Evolutionary conservation across 2,113 vertebrate genomes (phyloP), one percentile per base, ranked within the genome.

Genomic region (Chlamydotis undulata): DNA sequence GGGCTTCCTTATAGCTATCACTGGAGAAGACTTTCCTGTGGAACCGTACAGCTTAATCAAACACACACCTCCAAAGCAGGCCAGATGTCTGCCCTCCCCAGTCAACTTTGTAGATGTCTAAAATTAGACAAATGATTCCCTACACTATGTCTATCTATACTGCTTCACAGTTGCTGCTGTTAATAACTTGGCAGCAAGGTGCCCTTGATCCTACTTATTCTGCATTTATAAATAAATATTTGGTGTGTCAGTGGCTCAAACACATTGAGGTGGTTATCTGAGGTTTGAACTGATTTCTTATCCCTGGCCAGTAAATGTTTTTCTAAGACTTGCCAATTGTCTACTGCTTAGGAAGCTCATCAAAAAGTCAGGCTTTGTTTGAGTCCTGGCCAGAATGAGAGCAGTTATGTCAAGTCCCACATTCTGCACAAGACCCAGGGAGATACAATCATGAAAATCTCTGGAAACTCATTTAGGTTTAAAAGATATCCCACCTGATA

Each of bases 141-240:
- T 53, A 0, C 47, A 65, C 89, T 83, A 10, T 31, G n/a, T 63
- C 39, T 12, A n/a, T 83, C 83, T 50, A 8, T 41, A 74, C 50
- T 56, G 28, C 56, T n/a, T 94, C 76, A 10, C 60, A 49, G 52
- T 52, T 68, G 65, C 80, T 91, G 57, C 60, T 86, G 80, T 71
- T 94, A 91, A 67, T 90, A 88, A 94, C 73, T 82, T 95, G 95
- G 52, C 74, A 89, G 56, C 95, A 93, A 96, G 93, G 89, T 97
- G 94, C 87, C 94, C 93, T 97, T 97, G 73, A 31, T 95, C 39
- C 77, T 87, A 64, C 69, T 94, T 76, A 52, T 18, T 75, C 69
- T 78, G 76, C 83, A 37, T 91, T 93, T 95, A 84, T 93, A 94
- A 93, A 93, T 91, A 94, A 86, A 84, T 96, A 79, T 64, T 84